These are phyloP conservation scores for Oedothorax gibbosus DNA, from an alignment of 1,140 invertebrate species.

Conservation along the genomic window DNA sequence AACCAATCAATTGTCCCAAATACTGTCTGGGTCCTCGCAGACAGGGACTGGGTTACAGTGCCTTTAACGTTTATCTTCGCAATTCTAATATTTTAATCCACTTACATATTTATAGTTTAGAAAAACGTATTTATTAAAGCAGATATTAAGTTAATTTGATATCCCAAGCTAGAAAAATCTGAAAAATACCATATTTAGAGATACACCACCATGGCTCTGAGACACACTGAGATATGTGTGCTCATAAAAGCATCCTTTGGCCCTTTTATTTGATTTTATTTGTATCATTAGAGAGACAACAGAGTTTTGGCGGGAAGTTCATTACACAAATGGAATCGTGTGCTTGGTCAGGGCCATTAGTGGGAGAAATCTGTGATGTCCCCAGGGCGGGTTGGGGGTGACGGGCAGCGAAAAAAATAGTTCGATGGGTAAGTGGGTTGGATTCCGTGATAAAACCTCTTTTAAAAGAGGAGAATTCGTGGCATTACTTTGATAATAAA, in stretches of 20 bases:
- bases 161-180: no score
- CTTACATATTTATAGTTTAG: no score
- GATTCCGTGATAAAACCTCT: not conserved
- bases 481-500: no score
- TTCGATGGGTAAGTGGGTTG: not conserved
- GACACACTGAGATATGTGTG: slow-evolving; percentile 11
- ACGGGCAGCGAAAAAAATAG: not conserved
- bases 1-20: no score
- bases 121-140: no score
- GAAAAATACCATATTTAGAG: no score
- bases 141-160: no score
- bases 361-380: not conserved
- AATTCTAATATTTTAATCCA: no score
- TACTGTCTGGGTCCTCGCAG: no score
- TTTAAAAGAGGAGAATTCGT: not conserved
- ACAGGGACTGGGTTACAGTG: no score
- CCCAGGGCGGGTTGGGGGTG: not conserved
- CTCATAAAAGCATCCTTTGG: slow-evolving; percentile 5
- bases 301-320: slow-evolving; percentile 4
- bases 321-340: slow-evolving; percentile 8
- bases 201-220: not conserved
- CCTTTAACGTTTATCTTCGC: no score
- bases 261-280: not conserved
- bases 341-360: slow-evolving; percentile 3
- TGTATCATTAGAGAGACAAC: not conserved